phyloP scores from a whole-genome alignment of 1,140 invertebrate species.

The Atta colombica region DNA sequence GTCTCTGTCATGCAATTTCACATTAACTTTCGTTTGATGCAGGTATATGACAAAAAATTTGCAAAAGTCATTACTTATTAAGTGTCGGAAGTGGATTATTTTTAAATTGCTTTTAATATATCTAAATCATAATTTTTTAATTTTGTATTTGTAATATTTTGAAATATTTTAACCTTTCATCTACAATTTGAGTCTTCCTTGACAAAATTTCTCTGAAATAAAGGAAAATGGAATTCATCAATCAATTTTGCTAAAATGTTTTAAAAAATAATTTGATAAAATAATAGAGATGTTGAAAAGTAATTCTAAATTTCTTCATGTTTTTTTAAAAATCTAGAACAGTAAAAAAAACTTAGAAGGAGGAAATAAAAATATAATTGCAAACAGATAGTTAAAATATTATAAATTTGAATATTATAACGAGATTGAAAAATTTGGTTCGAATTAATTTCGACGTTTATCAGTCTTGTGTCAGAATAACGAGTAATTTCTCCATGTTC shows the following conservation, averaged over 20 bases:
- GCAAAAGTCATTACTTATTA: conserved; percentile 15
- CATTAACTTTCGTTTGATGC: conserved; percentile 37
- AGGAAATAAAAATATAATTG: no score
- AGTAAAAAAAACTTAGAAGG: no score
- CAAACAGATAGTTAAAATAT: not conserved
- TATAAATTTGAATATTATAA: not conserved
- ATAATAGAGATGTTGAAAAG: no score
- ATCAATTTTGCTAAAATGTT: no score
- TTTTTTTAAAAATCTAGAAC: no score
- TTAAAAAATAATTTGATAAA: no score
- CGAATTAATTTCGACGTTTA: not conserved
- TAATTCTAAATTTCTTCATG: no score
- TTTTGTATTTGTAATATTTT: not conserved
- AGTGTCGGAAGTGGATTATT: not conserved
- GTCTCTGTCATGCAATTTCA: conserved; percentile 73
- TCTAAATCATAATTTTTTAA: not conserved
- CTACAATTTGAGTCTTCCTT: no score
- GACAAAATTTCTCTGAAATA: no score
- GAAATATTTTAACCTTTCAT: no score
- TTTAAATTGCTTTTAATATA: not conserved
- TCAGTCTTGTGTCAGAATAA: conserved; percentile 7
- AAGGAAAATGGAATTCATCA: no score
- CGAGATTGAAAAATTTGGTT: not conserved
- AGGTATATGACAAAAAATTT: not conserved
- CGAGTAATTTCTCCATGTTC: conserved; percentile 69